phyloP scores from a whole-genome alignment of 2,888 invertebrate species.

The Clistopyga incitator region DNA sequence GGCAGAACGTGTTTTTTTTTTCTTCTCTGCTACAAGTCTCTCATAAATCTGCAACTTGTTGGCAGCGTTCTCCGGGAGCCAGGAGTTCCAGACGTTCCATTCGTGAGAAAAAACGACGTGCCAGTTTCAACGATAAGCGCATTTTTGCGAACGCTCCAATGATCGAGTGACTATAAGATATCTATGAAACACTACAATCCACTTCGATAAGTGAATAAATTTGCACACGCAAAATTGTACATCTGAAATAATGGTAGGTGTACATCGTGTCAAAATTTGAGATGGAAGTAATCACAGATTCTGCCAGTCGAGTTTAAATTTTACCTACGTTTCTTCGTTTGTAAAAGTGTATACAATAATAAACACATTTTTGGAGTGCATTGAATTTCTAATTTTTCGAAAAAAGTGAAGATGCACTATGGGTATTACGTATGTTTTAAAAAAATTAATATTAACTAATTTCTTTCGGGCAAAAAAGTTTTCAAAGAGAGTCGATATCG shows the following conservation, averaged over 20 bases:
- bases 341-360: no score
- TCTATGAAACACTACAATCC: background rate
- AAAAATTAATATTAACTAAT: no score
- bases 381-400: no score
- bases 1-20: constrained; percentile 56
- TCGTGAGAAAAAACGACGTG: constrained; percentile 15
- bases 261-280: no score
- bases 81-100: constrained; percentile 3
- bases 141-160: constrained; percentile 24
- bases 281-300: no score
- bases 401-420: no score
- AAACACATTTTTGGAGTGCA: no score
- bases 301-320: no score
- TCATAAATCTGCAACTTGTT: constrained; percentile 27
- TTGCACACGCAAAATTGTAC: background rate
- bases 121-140: constrained; percentile 20
- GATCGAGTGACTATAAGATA: constrained; percentile 11
- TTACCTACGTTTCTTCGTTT: no score
- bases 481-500: no score
- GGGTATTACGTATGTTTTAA: no score
- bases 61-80: background rate
- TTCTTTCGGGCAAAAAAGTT: no score
- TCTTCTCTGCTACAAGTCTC: constrained; percentile 4
- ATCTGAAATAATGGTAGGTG: background rate
- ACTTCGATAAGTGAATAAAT: background rate